Evolutionary conservation across 2,888 invertebrate genomes (phyloP).

Genomic region (Lithophane socia): DNA sequence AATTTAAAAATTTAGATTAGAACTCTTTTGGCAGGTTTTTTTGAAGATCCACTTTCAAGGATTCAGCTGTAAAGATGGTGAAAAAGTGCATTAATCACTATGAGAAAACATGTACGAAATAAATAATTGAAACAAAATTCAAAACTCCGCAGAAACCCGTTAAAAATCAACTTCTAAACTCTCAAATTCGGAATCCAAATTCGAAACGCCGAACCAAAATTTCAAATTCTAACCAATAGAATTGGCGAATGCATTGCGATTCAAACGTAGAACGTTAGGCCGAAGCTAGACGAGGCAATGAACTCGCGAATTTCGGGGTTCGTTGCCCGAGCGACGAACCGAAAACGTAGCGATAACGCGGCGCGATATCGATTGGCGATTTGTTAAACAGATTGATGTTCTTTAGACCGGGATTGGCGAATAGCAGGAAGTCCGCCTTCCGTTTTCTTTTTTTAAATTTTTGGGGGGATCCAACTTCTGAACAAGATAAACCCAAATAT

Average conservation of each 20-base stretch:
- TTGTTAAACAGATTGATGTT: slow-evolving; percentile 66
- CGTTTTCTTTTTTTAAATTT: slow-evolving; percentile 8
- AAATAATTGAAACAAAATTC: neutral
- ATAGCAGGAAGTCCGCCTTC: slow-evolving; percentile 45
- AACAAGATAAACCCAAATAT: neutral
- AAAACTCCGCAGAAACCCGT: neutral
- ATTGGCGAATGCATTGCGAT: slow-evolving; percentile 67
- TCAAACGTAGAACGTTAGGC: slow-evolving; percentile 60
- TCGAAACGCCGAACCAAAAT: slow-evolving; percentile 37
- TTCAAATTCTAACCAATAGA: slow-evolving; percentile 59
- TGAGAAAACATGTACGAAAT: neutral
- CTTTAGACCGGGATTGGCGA: slow-evolving; percentile 44
- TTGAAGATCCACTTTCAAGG: neutral
- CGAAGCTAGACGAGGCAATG: slow-evolving; percentile 71
- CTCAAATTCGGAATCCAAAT: slow-evolving; percentile 33
- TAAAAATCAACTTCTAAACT: slow-evolving; percentile 14
- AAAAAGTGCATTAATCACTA: neutral
- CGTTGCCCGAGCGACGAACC: slow-evolving; percentile 75
- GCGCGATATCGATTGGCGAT: slow-evolving; percentile 71
- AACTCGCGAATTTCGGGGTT: slow-evolving; percentile 73
- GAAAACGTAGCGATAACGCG: slow-evolving; percentile 68
- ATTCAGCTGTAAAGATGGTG: neutral
- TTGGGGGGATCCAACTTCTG: neutral
- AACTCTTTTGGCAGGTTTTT: neutral
- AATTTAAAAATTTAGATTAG: neutral